Percentiles rank a stretch among this genome's conserved stretches.
phyloP scores from a whole-genome alignment of 2,888 invertebrate species.

The Diadegma fenestrale region DNA sequence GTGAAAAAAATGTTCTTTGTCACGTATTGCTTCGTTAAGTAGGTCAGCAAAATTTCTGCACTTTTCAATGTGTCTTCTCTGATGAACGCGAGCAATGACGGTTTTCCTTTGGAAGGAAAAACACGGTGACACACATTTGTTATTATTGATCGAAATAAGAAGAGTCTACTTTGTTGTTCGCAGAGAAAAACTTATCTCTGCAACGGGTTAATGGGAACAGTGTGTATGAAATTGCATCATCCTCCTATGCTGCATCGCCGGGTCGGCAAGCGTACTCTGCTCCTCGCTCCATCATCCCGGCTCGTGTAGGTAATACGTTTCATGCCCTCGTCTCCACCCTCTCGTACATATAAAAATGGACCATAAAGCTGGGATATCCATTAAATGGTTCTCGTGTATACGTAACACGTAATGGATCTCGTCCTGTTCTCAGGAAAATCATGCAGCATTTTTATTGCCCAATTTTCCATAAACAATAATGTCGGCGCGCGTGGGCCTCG shows the following conservation, averaged over 20 bases:
- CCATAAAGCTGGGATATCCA: slow-evolving; percentile 77
- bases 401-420: slow-evolving; percentile 70
- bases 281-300: slow-evolving; percentile 18
- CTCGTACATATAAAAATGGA: slow-evolving; percentile 24
- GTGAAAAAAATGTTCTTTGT: not conserved
- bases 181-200: slow-evolving; percentile 6
- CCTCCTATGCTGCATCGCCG: not conserved
- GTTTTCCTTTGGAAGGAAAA: not conserved
- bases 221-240: slow-evolving; percentile 33
- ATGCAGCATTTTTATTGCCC: slow-evolving; percentile 1
- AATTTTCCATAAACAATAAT: slow-evolving; percentile 13
- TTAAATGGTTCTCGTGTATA: slow-evolving; percentile 71
- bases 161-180: slow-evolving; percentile 1
- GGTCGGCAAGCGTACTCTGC: slow-evolving; percentile 5
- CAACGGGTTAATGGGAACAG: slow-evolving; percentile 34
- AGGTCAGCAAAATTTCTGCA: not conserved
- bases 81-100: not conserved
- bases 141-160: slow-evolving; percentile 22
- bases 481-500: not conserved
- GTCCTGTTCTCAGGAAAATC: slow-evolving; percentile 17
- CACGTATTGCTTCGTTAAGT: not conserved
- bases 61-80: not conserved
- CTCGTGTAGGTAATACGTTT: slow-evolving; percentile 30
- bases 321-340: not conserved
- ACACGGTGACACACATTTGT: slow-evolving; percentile 10